Conservation (phyloP, 2,888 invertebrate genomes). For the Philonicus albiceps region DNA sequence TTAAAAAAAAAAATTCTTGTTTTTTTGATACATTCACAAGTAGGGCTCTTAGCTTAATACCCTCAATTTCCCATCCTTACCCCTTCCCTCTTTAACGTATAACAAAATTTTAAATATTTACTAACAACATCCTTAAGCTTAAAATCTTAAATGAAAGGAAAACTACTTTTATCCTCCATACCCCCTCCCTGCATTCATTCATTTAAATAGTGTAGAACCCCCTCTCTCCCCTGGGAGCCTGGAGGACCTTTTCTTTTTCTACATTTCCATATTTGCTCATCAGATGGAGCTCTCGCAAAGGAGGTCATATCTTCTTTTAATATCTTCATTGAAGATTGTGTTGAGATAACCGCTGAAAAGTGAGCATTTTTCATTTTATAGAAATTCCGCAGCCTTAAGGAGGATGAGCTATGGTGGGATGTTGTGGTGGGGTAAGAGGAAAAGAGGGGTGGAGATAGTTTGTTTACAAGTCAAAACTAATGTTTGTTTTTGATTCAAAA, state of each 20-base stretch:
- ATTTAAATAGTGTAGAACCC: background rate
- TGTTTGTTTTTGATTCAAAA: background rate
- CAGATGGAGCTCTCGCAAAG: background rate
- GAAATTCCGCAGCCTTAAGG: background rate
- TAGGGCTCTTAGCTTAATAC: no score
- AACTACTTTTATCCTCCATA: no score
- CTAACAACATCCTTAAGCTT: no score
- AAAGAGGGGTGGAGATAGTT: no score
- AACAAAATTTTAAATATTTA: no score
- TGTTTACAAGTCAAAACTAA: background rate
- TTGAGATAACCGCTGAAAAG: constrained; percentile 33
- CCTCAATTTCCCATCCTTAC: no score
- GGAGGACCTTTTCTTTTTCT: background rate
- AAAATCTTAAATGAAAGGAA: no score
- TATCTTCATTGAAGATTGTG: constrained; percentile 26
- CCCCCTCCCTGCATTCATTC: background rate
- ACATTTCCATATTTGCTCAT: background rate
- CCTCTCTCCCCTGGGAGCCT: no score
- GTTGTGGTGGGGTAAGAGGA: background rate
- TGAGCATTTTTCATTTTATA: background rate
- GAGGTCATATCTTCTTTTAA: constrained; percentile 32
- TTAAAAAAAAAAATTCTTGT: no score
- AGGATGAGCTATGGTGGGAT: no score
- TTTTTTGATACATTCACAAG: no score
- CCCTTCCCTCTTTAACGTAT: no score